Evolutionary conservation across 2,113 vertebrate species (phyloP).

Genomic region (Trichechus manatus): DNA sequence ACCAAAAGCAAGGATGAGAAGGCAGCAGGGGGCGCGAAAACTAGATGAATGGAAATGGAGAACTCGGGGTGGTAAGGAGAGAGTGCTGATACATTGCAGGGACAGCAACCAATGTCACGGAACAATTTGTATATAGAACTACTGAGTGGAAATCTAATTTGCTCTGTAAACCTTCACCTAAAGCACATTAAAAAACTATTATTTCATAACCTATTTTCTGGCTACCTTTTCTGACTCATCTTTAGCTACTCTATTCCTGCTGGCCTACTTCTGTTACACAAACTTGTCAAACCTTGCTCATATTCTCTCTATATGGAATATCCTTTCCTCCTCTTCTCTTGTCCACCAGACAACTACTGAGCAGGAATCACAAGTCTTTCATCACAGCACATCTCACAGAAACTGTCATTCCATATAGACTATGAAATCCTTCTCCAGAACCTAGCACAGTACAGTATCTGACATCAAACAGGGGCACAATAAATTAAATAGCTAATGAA

Average conservation of each 20-base stretch:
- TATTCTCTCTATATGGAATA: background rate
- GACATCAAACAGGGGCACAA: background rate
- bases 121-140: no score
- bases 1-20: no score
- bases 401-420: slow-evolving; percentile 14
- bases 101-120: no score
- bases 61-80: no score
- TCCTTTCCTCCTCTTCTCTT: background rate
- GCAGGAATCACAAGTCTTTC: background rate
- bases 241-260: slow-evolving; percentile 6
- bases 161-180: no score
- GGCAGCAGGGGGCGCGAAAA: no score
- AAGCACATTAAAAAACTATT: no score
- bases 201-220: background rate
- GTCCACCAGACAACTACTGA: background rate
- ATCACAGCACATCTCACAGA: background rate
- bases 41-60: no score
- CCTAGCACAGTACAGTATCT: background rate
- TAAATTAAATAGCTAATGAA: slow-evolving; percentile 32
- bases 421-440: slow-evolving; percentile 44
- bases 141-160: no score
- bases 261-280: slow-evolving; percentile 29
- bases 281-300: slow-evolving; percentile 18
- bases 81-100: no score
- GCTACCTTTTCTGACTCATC: slow-evolving; percentile 39